Evolutionary conservation across 2,797 vertebrate genomes (phyloP), one percentile per base, ranked within the genome.

Genomic region (Coendou prehensilis): DNA sequence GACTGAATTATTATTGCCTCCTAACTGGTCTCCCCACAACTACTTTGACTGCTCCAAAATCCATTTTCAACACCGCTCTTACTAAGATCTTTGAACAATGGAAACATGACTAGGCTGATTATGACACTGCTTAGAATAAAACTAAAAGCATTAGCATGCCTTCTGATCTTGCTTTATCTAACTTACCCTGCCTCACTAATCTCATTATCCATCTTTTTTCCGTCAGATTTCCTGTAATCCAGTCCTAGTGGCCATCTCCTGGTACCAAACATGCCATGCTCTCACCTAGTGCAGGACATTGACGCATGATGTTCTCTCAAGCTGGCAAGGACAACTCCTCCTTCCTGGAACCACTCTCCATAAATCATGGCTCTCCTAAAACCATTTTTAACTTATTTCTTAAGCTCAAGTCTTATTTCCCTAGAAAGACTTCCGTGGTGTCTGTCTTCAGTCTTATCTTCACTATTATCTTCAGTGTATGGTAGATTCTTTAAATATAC

Each of bases 101-200:
- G 37, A 95, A 82, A 11, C 2, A 4, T 83, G 15, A 47, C 4
- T 61, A 23, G 3, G 10, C 41, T 52, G 23, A 8, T 75, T 64
- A 87, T 75, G 41, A n/a, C 52, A 87, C 75, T 81, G 52, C 50
- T 94, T 63, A 78, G 47, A 87, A 84, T 69, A 81, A 96, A 88
- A 83, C n/a, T 26, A 33, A 95, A 86, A 80, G 79, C n/a, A 54
- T 81, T 75, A 84, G 50, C 26, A 57, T 75, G 89, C 33, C 20
- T 41, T 84, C 10, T 7, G 28, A 45, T 47, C 47, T 87, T 54
- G 26, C 54, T 93, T 63, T 56, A 50, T 83, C 57, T 90, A 69
- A 50, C 33, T 67, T 92, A 88, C 81, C 56, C 13, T 57, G 10
- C 26, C 54, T 76, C 9, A 20, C 22, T 69, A 63, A 37, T 81